Percentiles rank a stretch among this genome's conserved stretches.
Evolutionary conservation across 2,797 vertebrate genomes (phyloP).

Genomic region (Etheostoma nigrum): DNA sequence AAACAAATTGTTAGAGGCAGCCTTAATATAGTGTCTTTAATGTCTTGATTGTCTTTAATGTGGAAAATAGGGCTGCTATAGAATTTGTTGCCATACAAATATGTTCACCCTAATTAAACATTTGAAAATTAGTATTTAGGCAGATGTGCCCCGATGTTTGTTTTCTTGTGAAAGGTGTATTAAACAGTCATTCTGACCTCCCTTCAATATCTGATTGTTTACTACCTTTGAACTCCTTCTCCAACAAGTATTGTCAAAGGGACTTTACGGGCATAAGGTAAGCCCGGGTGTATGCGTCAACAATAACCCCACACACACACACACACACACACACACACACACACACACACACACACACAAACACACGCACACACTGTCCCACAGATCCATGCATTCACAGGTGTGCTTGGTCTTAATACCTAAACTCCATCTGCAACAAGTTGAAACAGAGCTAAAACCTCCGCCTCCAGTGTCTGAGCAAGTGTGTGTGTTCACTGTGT

Average conservation of each 20-base stretch:
- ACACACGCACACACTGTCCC: slow-evolving; percentile 10
- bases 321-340: slow-evolving; percentile 20
- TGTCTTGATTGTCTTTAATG: not conserved
- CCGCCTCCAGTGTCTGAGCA: slow-evolving; percentile 36
- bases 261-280: slow-evolving; percentile 48
- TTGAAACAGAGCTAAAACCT: slow-evolving; percentile 75
- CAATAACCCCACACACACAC: slow-evolving; percentile 33
- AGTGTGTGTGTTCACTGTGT: slow-evolving; percentile 24
- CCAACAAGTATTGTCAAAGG: slow-evolving; percentile 48
- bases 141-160: slow-evolving; percentile 9
- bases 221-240: slow-evolving; percentile 45
- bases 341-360: slow-evolving; percentile 9
- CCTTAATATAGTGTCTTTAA: not conserved
- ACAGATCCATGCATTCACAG: slow-evolving; percentile 58
- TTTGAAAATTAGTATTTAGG: slow-evolving; percentile 5
- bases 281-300: slow-evolving; percentile 65
- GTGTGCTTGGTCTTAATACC: slow-evolving; percentile 70
- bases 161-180: slow-evolving; percentile 16
- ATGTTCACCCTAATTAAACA: not conserved
- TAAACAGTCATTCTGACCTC: slow-evolving; percentile 20
- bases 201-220: slow-evolving; percentile 12
- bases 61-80: not conserved
- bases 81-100: slow-evolving; percentile 3
- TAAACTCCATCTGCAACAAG: slow-evolving; percentile 69
- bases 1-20: not conserved